These are phyloP conservation scores for Pagrus major DNA, from an alignment of 2,113 vertebrate genomes.

Conservation along the genomic window DNA sequence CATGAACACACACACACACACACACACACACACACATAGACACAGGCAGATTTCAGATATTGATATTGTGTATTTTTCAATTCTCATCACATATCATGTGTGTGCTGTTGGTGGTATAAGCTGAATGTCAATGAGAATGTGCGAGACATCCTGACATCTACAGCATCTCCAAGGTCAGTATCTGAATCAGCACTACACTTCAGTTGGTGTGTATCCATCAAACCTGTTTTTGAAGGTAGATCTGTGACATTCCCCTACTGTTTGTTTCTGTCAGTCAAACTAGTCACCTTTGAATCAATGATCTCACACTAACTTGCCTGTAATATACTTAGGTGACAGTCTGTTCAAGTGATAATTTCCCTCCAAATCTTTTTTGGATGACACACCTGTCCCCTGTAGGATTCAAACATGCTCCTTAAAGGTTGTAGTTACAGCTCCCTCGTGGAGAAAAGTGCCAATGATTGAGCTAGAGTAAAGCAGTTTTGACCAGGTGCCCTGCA, in stretches of 20 bases:
- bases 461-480: not conserved
- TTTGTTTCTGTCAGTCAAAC: slow-evolving; percentile 69
- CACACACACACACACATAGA: slow-evolving; percentile 46
- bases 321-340: slow-evolving; percentile 27
- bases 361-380: not conserved
- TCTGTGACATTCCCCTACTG: slow-evolving; percentile 39
- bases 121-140: slow-evolving; percentile 75
- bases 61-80: slow-evolving; percentile 70
- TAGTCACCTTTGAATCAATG: slow-evolving; percentile 48
- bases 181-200: slow-evolving; percentile 66
- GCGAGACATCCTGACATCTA: slow-evolving; percentile 70
- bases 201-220: slow-evolving; percentile 54
- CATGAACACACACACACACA: slow-evolving; percentile 30
- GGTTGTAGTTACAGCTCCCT: not conserved
- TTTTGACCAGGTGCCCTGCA: slow-evolving; percentile 3
- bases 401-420: not conserved
- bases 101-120: slow-evolving; percentile 85
- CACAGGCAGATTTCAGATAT: slow-evolving; percentile 68
- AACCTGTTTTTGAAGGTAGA: slow-evolving; percentile 39
- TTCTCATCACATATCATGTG: slow-evolving; percentile 79
- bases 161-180: slow-evolving; percentile 77
- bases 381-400: not conserved
- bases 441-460: not conserved
- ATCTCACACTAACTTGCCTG: slow-evolving; percentile 12
- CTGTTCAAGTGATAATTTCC: slow-evolving; percentile 19